Evolutionary conservation across 2,797 vertebrate species (phyloP), one percentile per base, ranked within the genome.

Genomic region (Fistularia commersonii): DNA sequence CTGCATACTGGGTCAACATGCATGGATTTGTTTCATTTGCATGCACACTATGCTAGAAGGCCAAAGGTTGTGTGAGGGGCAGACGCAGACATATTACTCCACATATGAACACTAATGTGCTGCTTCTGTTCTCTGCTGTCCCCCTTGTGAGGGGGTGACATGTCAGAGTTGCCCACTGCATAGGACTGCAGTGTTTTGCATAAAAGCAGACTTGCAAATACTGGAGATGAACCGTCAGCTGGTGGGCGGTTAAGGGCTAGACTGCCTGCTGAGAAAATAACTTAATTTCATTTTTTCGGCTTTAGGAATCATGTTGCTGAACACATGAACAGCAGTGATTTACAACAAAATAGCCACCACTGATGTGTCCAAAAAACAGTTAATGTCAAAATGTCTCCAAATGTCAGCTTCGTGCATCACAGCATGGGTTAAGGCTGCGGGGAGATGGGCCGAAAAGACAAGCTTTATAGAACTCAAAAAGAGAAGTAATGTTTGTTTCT

Each of bases 141-240:
- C 11, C 5, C 14, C 41, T 45, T 1, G 38, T 34, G 15, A 23
- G 37, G 8, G n/a, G 48, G 39, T 23, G 2, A 23, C 23, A 23
- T 23, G 50, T 48, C 35, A 49, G 35, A 7, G 9, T 36, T 2
- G 23, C 35, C 35, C 35, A 36, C 7, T 10, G 9, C 35, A 36
- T 7, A 10, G 35, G 35, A 36, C 35, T 36, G 35, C 35, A 36
- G 35, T 36, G 50, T 53, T 64, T 47, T 57, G 3, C 23, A 44
- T 56, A 51, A 57, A 13, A 43, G 13, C 13, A 37, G 14, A 32
- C 37, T 36, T 32, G 11, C 6, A 36, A n/a, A 45, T 39, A 38
- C 32, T 53, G 39, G 23, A 8, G 44, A 11, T 9, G 0, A 23
- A 2, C 23, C 23, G 23, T 23, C 36, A 32, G 32, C 45, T 41